Evolutionary conservation across 1,140 invertebrate genomes (phyloP).

Genomic region (Orius insidiosus): DNA sequence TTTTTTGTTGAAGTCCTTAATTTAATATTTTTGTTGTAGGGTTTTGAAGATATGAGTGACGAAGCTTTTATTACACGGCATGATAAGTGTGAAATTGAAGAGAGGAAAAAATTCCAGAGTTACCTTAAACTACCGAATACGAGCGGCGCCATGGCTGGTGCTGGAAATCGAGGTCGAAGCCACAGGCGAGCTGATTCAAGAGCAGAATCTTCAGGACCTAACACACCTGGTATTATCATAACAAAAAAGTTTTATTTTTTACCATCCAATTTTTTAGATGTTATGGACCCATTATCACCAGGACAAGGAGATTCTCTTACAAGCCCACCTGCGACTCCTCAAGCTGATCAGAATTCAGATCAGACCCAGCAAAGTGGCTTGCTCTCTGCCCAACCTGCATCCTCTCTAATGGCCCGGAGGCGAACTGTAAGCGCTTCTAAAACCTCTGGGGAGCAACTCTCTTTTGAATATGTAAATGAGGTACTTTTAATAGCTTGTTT

Average conservation of each 20-base stretch:
- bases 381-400: constrained; percentile 31
- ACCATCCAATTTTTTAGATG: not conserved
- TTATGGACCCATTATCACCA: not conserved
- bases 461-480: constrained; percentile 1
- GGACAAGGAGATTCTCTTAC: constrained; percentile 27
- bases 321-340: constrained; percentile 39
- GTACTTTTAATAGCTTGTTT: no score
- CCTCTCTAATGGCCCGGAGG: not conserved
- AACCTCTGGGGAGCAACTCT: not conserved
- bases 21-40: constrained; percentile 26
- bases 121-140: constrained; percentile 40
- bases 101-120: constrained; percentile 57
- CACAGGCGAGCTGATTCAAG: constrained; percentile 44
- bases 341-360: constrained; percentile 23
- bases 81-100: constrained; percentile 53
- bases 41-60: constrained; percentile 57
- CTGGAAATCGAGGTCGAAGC: constrained; percentile 28
- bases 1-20: not conserved
- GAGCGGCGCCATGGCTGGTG: constrained; percentile 27
- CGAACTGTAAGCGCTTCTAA: constrained; percentile 8
- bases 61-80: constrained; percentile 48
- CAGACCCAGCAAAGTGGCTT: constrained; percentile 24
- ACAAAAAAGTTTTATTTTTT: not conserved
- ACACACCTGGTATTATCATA: constrained; percentile 41
- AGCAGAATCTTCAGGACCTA: constrained; percentile 50